These are phyloP conservation scores for Napeogenes inachia DNA, from an alignment of 2,888 invertebrate species.

Conservation along the genomic window DNA sequence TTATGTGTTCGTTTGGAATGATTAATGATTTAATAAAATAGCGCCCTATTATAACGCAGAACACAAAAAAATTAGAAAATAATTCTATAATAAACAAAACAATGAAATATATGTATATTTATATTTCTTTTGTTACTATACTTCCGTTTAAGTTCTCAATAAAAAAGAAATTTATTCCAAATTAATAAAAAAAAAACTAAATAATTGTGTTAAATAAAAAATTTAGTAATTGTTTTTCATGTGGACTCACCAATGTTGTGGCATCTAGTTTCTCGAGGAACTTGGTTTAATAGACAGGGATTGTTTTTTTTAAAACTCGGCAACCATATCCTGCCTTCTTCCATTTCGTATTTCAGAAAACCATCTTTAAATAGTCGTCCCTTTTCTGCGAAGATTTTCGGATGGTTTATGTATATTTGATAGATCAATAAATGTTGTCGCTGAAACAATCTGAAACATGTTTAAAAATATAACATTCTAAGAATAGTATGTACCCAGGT, in stretches of 20 bases:
- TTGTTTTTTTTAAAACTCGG: constrained; percentile 29
- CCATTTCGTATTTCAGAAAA: constrained; percentile 36
- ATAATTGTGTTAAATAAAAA: too few relatives aligned
- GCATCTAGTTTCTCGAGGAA: constrained; percentile 46
- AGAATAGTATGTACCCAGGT: too few relatives aligned
- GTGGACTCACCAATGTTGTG: constrained; percentile 42
- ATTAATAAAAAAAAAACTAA: too few relatives aligned
- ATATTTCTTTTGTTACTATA: too few relatives aligned
- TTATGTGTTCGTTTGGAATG: too few relatives aligned
- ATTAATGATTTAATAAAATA: too few relatives aligned
- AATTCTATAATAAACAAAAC: too few relatives aligned
- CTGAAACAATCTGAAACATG: constrained; percentile 37
- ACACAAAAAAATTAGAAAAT: too few relatives aligned
- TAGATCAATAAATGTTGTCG: constrained; percentile 38
- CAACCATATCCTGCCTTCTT: constrained; percentile 39
- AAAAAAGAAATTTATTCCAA: too few relatives aligned
- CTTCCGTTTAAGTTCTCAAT: too few relatives aligned
- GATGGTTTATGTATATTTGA: constrained; percentile 34
- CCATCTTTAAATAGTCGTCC: constrained; percentile 35
- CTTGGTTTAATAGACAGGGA: constrained; percentile 37
- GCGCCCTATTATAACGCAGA: too few relatives aligned
- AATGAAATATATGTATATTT: too few relatives aligned
- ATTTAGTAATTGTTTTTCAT: neutral
- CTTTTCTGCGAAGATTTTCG: constrained; percentile 25
- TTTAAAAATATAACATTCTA: neutral